phyloP scores from a whole-genome alignment of 2,113 vertebrate genomes.

The Thymallus thymallus region DNA sequence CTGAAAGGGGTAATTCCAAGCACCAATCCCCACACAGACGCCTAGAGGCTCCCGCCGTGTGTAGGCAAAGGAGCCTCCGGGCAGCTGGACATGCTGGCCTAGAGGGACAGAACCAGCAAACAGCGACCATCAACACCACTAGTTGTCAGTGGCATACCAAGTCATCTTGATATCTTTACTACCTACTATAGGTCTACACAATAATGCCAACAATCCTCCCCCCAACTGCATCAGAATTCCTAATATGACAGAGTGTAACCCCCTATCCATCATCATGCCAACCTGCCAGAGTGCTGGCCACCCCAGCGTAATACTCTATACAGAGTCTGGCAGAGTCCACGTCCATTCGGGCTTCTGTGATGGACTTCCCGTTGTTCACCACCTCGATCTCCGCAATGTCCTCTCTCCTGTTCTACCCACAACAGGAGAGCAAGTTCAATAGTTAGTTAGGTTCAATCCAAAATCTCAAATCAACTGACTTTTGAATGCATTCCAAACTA shows the following conservation, averaged over 20 bases:
- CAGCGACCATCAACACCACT: not conserved
- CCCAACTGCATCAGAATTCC: not conserved
- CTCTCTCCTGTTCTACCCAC: constrained; percentile 75
- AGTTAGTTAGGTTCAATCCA: no score
- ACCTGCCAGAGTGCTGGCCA: constrained; percentile 87
- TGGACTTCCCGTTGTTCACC: constrained; percentile 92
- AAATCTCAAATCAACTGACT: no score
- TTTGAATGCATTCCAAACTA: constrained; percentile 51
- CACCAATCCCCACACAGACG: constrained; percentile 93
- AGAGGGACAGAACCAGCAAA: not conserved
- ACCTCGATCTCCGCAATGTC: constrained; percentile 88
- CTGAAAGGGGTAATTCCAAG: constrained; percentile 98
- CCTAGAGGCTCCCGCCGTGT: constrained; percentile 92
- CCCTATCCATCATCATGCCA: not conserved
- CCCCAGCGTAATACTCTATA: constrained; percentile 88
- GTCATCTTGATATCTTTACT: not conserved
- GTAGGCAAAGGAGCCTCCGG: constrained; percentile 89
- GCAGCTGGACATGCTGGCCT: constrained; percentile 92
- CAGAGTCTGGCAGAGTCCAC: constrained; percentile 85
- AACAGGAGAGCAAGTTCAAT: not conserved
- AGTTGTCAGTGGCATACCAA: not conserved
- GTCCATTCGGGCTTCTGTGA: constrained; percentile 87
- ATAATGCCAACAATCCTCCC: not conserved
- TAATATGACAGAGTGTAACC: not conserved
- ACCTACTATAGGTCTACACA: not conserved